Evolutionary conservation across 2,888 invertebrate genomes (phyloP), one percentile per base, ranked within the genome.

Genomic region (Leucophenga montana): DNA sequence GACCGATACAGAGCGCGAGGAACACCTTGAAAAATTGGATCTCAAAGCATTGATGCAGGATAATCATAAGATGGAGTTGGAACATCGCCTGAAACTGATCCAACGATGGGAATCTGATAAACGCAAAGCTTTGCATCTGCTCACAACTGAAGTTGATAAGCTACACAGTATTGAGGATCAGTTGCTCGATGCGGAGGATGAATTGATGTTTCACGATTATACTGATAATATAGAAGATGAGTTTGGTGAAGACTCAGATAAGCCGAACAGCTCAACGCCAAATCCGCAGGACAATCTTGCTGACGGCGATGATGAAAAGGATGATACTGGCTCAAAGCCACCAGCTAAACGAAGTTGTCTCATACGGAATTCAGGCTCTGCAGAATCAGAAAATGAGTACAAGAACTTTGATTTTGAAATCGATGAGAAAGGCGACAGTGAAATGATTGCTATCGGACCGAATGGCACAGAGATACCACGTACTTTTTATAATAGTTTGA

Each of bases 401-500:
- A 44, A 64, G 13, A 66, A 71, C 2, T 61, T 11, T 8, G 3
- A 27, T 14, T 59, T 27, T 14, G 3, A n/a, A 50, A 70, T 31
- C 67, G 67, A 16, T 16, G 64, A 11, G 73, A 72, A 16, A 18
- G 18, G 53, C 53, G 18, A 53, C 11, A 18, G 16, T 4, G 5
- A 3, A 18, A 71, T 79, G 78, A 73, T 86, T 11, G 66, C 77
- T 8, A 87, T 90, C 62, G 90, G 90, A 3, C 82, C 84, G 0
- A 88, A 89, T 66, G 87, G 88, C 59, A 90, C 90, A 0, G 71
- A 76, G 56, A 77, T 90, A 0, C 74, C 86, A 0, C 84, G 83
- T 4, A 71, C 71, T 18, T 73, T 90, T 0, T 83, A 90, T 39
- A 84, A 88, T 27, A 86, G 88, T 44, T 89, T 92, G 8, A 90